Base-by-base conservation (phyloP, 2,797 vertebrate genomes). In the Oryzias dopingdopingensis region DNA sequence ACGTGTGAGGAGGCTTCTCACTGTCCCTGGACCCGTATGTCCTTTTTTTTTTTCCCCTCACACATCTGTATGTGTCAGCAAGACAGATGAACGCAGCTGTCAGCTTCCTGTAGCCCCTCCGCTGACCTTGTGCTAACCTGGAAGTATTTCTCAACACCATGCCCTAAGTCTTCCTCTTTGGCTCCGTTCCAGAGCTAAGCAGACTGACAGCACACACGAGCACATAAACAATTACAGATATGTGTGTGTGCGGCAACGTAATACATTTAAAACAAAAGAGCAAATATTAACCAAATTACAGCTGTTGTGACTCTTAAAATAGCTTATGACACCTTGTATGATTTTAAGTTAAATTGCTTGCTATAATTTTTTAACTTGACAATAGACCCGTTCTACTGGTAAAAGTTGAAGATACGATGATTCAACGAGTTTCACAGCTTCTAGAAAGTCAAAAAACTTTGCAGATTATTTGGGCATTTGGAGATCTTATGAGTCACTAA, bases 91-190 rank as follows among this genome's bases (percentile, higher is more conserved):
- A 72, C 77, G 42, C 79, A 84, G 76, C 81, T 81, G 82, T 86
- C 74, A 63, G 63, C 78, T 84, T 85, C 86, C 86, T 78, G 66
- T 56, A 1, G 60, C 53, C 66, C 59, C 59, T 64, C 50, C 6
- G 1, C 22, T 47, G 79, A 82, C 83, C 86, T 69, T 5, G 42
- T 2, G 5, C 37, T 74, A 66, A 88, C 83, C 86, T 78, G 84
- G 84, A 88, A 86, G 83, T 79, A 68, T 78, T 88, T 82, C 83
- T 84, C 83, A 86, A 78, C 86, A 71, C 77, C 50, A 0, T 0
- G 16, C 70, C 67, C 42, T 5, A 67, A 78, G 72, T 72, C 73
- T 82, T 86, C 81, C 86, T 76, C 81, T 76, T 58, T 82, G 82
- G 76, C 63, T 54, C 15, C 1, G 4, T n/a, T 71, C 77, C 80